Conservation (phyloP, 2,113 vertebrate genomes). For the Elanoides forficatus region DNA sequence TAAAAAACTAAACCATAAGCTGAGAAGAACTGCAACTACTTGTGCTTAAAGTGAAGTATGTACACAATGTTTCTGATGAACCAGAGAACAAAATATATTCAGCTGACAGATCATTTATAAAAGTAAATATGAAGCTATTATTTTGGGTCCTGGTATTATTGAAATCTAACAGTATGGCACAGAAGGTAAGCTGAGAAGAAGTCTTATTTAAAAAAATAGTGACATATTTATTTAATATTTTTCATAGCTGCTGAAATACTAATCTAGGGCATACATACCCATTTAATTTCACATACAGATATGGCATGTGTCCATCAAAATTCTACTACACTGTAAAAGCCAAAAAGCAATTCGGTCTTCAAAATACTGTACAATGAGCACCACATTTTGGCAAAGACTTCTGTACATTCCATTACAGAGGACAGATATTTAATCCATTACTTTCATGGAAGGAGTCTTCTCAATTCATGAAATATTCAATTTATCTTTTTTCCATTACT, state of each 20-base stretch:
- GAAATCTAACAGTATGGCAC: neutral
- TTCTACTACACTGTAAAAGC: neutral
- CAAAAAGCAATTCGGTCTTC: constrained; percentile 50
- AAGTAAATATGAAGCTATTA: neutral
- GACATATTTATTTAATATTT: constrained; percentile 54
- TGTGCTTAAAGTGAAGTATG: neutral
- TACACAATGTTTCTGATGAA: neutral
- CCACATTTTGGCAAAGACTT: constrained; percentile 58
- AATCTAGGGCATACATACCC: constrained; percentile 16
- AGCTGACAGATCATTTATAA: neutral
- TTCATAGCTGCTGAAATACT: constrained; percentile 31
- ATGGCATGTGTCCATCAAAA: constrained; percentile 16
- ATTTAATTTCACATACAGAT: constrained; percentile 19
- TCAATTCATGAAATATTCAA: constrained; percentile 45
- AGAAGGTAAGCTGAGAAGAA: constrained; percentile 9
- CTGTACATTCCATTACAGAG: constrained; percentile 17
- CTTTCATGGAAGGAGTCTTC: constrained; percentile 19
- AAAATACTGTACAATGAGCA: constrained; percentile 47
- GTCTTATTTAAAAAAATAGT: constrained; percentile 14
- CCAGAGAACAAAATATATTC: neutral
- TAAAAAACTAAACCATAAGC: neutral
- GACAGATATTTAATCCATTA: constrained; percentile 44
- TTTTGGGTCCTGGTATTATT: neutral
- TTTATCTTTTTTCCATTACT: constrained; percentile 41
- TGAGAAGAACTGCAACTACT: neutral